Evolutionary conservation across 2,113 vertebrate genomes (phyloP).

Genomic region (Hydropotes inermis): DNA sequence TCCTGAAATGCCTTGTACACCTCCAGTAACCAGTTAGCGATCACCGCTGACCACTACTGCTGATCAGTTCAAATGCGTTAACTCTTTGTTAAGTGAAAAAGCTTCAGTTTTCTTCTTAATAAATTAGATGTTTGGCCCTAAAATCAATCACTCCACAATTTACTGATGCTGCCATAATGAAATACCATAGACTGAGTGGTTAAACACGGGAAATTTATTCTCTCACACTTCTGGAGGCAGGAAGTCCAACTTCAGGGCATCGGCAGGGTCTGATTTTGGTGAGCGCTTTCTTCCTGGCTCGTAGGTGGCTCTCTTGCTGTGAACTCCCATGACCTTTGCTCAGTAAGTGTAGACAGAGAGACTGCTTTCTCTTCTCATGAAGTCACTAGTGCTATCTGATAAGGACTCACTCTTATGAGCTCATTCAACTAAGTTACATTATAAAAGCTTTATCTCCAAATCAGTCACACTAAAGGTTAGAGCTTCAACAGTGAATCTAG

Average conservation of each 20-base stretch:
- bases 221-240: neutral
- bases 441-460: neutral
- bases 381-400: neutral
- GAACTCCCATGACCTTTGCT: neutral
- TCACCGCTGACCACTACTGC: neutral
- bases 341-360: neutral
- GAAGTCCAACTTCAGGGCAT: neutral
- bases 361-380: neutral
- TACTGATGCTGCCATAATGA: neutral
- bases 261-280: no score
- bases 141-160: neutral
- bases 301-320: neutral
- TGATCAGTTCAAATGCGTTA: neutral
- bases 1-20: neutral
- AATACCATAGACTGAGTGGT: neutral
- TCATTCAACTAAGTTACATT: neutral
- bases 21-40: neutral
- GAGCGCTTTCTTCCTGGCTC: neutral
- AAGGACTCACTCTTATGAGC: neutral
- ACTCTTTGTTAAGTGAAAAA: neutral
- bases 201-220: neutral
- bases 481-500: neutral
- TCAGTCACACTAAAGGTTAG: neutral
- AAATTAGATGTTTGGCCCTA: neutral
- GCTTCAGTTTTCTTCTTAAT: neutral